Percentiles rank a stretch among this genome's conserved stretches.
Evolutionary conservation across 2,888 invertebrate species (phyloP).

Genomic region (Spisula subtruncata): DNA sequence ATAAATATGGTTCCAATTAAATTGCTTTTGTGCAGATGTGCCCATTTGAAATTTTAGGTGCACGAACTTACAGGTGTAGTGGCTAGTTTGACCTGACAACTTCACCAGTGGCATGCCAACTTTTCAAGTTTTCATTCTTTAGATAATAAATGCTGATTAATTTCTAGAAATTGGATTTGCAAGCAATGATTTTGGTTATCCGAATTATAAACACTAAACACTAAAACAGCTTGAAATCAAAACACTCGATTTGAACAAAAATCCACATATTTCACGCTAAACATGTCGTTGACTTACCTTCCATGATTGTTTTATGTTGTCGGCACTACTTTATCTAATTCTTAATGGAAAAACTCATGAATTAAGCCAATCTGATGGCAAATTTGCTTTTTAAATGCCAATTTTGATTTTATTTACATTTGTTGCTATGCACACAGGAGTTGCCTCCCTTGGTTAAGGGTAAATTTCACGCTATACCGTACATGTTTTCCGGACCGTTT

Average conservation of each 20-base stretch:
- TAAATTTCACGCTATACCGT: not conserved
- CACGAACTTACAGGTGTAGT: too few species aligned
- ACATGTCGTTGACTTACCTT: not conserved
- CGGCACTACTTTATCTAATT: not conserved
- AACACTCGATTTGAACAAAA: not conserved
- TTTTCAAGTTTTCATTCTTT: too few species aligned
- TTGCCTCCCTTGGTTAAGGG: not conserved
- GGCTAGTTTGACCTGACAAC: too few species aligned
- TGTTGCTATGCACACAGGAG: conserved; percentile 23
- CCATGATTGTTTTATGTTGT: not conserved
- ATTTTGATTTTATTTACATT: not conserved
- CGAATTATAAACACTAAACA: too few species aligned
- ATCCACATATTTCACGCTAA: not conserved
- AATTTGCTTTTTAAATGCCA: not conserved
- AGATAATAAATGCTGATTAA: too few species aligned
- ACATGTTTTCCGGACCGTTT: not conserved
- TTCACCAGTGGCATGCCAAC: too few species aligned
- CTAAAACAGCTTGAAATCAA: not conserved
- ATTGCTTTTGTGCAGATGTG: too few species aligned
- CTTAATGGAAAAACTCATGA: not conserved
- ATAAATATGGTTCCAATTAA: too few species aligned
- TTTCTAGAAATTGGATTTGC: too few species aligned
- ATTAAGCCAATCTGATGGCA: not conserved
- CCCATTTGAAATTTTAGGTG: too few species aligned
- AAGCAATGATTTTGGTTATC: too few species aligned